These are phyloP conservation scores for Apus apus DNA, from an alignment of 2,113 vertebrate genomes.

Conservation along the genomic window DNA sequence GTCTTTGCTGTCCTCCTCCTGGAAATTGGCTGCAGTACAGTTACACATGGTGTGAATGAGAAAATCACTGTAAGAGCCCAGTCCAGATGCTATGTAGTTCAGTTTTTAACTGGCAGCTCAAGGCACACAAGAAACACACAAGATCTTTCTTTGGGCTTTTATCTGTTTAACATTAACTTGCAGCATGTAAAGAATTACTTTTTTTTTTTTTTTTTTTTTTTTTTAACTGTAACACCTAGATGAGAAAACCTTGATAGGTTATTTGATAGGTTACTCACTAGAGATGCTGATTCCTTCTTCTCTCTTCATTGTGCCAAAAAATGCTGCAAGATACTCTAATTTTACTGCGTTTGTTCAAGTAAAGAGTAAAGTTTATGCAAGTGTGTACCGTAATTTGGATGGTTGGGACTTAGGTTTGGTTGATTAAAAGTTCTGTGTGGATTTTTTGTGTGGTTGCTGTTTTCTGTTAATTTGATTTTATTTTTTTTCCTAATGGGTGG, in stretches of 20 bases:
- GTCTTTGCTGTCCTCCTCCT: neutral
- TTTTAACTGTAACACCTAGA: neutral
- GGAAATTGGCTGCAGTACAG: neutral
- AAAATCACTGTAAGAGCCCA: neutral
- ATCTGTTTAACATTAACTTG: neutral
- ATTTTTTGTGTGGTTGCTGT: no score
- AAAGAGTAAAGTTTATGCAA: neutral
- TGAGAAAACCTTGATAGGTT: neutral
- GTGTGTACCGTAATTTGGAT: neutral
- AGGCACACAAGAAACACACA: neutral
- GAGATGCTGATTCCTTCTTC: neutral
- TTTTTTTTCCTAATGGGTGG: neutral
- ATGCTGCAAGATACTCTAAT: neutral
- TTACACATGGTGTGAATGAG: fast-evolving
- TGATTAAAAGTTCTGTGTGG: neutral
- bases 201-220: neutral
- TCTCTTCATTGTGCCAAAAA: neutral
- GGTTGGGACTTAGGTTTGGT: neutral
- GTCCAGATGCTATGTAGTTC: no score
- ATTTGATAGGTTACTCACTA: neutral
- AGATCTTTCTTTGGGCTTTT: neutral
- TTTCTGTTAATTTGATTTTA: neutral
- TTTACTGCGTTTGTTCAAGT: neutral
- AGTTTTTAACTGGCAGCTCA: neutral
- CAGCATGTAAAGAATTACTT: neutral